These are phyloP conservation scores for Ostrea denselamellosa DNA, from an alignment of 1,140 invertebrate species.

Conservation along the genomic window DNA sequence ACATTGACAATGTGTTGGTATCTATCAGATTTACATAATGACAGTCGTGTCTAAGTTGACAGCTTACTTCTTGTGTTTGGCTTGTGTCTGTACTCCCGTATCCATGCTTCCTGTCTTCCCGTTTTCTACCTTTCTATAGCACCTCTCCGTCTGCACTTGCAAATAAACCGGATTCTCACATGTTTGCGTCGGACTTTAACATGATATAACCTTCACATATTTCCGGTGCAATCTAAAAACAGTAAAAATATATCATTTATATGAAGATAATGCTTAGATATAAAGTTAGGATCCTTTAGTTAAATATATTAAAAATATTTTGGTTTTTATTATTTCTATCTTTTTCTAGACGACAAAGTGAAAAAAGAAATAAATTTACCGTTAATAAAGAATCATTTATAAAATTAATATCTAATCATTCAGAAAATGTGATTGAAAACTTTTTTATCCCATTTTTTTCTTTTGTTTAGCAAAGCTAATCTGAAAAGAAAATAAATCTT, in stretches of 20 bases:
- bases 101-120: not conserved
- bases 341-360: not conserved
- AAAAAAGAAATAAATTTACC: not conserved
- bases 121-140: not conserved
- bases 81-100: not conserved
- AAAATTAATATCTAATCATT: too few species aligned
- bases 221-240: not conserved
- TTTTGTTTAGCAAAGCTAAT: too few species aligned
- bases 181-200: not conserved
- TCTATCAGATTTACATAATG: not conserved
- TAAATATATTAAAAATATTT: too few species aligned
- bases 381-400: not conserved
- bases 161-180: not conserved
- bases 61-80: slow-evolving; percentile 12
- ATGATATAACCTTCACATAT: not conserved
- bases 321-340: not conserved
- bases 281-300: too few species aligned
- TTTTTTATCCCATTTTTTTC: too few species aligned
- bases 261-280: not conserved
- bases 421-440: too few species aligned
- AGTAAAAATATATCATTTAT: not conserved
- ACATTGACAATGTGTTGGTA: too few species aligned
- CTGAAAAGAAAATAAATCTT: too few species aligned
- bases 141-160: not conserved
- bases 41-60: not conserved